Percentiles rank a stretch among this genome's conserved stretches.
Conservation (phyloP, 92 coral and sea anemone genomes). For the Phymanthus crucifer region DNA sequence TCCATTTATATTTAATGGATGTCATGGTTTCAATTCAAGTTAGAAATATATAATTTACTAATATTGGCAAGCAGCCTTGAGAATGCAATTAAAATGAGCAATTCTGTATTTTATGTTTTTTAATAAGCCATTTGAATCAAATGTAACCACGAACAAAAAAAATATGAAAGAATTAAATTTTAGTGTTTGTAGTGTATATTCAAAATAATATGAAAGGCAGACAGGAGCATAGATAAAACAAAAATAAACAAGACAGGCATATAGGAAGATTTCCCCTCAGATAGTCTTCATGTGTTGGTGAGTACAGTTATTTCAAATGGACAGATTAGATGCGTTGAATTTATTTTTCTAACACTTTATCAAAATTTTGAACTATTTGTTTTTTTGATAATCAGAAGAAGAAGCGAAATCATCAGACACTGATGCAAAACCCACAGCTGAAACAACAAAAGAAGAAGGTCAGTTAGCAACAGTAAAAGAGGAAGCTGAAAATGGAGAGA, state of each 20-base stretch:
- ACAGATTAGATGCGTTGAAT: neutral
- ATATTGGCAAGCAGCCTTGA: too few species aligned
- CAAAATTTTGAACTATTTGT: neutral
- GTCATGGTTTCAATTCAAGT: too few species aligned
- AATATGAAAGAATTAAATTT: too few species aligned
- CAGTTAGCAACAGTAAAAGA: conserved; percentile 35
- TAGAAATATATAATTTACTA: neutral
- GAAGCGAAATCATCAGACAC: conserved; percentile 32
- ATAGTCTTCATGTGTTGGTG: neutral
- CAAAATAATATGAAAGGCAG: neutral
- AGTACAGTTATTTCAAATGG: neutral
- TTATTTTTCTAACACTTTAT: neutral
- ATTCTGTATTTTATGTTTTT: too few species aligned
- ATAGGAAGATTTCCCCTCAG: neutral
- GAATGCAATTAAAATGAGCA: too few species aligned
- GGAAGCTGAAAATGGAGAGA: conserved; percentile 34
- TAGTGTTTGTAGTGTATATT: neutral
- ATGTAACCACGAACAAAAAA: too few species aligned
- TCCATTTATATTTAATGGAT: too few species aligned
- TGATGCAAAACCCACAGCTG: conserved; percentile 34
- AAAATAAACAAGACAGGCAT: neutral
- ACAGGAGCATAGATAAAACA: neutral
- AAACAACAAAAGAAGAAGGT: conserved; percentile 27
- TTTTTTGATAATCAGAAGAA: conserved; percentile 22
- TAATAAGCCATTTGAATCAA: too few species aligned